Base-by-base conservation (phyloP, 1,140 invertebrate genomes). In the Mercenaria mercenaria region DNA sequence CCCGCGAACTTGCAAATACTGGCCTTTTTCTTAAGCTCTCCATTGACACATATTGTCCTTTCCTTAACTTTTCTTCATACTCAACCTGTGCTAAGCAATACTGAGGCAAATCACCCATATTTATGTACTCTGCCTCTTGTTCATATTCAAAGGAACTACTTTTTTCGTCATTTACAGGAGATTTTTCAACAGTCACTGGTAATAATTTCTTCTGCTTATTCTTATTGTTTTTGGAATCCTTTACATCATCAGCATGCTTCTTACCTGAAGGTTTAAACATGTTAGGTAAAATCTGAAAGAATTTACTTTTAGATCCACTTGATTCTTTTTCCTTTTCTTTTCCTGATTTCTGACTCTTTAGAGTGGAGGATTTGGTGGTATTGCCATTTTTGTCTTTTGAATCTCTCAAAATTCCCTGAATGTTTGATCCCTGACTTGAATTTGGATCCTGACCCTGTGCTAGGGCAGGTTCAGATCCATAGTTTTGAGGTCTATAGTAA, bases 1-100 rank as follows among this genome's bases (percentile, higher is more conserved):
- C 93, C n/a, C 85, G 82, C 6, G 93, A 93, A 88, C 92, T 91
- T 52, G 93, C 93, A 89, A 93, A 93, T 43, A 92, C 83, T 79
- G 93, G 90, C 56, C 90, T 84, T 72, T 92, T 93, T 76, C 91
- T 69, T 41, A 93, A 89, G 77, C 88, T 91, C 67, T 93, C 92
- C 18, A 91, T 50, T 18, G 92, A 93, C 32, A 90, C 86, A 91
- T 90, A 90, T 39, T 89, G 88, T 41, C 90, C 91, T 72, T 92
- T 92, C 32, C 83, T 79, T 26, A 90, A 67, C 72, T 88, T 88
- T 50, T 88, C 86, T 37, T 88, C 86, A 80, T 88, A 72, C 34
- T 88, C 56, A 41, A 90, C 87, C 20, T 85, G 80, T 1, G 89
- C 86, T 32, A 91, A 50, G 37, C 69, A 89, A 77, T 91, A 88